Conservation (phyloP, 2,797 vertebrate species). For the Scolopax rusticola region DNA sequence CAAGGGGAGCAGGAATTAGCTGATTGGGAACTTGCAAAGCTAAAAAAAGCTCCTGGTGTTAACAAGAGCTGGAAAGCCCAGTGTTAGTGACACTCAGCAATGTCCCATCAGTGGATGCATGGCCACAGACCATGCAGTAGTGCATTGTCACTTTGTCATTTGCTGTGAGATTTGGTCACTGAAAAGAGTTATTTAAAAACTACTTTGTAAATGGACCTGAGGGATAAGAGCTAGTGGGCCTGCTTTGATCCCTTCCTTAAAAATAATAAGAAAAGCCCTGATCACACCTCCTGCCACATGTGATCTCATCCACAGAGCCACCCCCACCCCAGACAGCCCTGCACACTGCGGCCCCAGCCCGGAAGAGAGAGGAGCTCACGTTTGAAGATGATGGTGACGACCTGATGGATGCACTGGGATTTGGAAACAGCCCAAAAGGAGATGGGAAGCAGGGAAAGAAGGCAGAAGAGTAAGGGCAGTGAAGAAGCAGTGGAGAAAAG, state of each 20-base stretch:
- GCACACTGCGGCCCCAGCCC: background rate
- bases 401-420: slow-evolving; percentile 85
- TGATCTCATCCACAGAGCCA: background rate
- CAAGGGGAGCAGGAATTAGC: background rate
- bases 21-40: background rate
- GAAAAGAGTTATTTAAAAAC: background rate
- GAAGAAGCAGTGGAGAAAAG: background rate
- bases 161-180: background rate
- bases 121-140: background rate
- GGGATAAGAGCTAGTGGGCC: background rate
- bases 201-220: background rate
- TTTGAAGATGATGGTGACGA: slow-evolving; percentile 88
- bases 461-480: slow-evolving; percentile 58
- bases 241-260: background rate
- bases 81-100: background rate
- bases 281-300: background rate
- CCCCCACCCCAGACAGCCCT: background rate
- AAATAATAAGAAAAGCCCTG: too few species aligned
- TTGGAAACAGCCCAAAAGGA: slow-evolving; percentile 76
- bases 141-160: background rate
- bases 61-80: background rate
- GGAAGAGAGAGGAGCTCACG: slow-evolving; percentile 72
- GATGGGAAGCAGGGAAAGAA: slow-evolving; percentile 27
- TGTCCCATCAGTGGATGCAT: background rate
- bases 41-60: background rate